These are phyloP conservation scores for Zonitis immaculata DNA, from an alignment of 2,888 invertebrate genomes.

Conservation along the genomic window DNA sequence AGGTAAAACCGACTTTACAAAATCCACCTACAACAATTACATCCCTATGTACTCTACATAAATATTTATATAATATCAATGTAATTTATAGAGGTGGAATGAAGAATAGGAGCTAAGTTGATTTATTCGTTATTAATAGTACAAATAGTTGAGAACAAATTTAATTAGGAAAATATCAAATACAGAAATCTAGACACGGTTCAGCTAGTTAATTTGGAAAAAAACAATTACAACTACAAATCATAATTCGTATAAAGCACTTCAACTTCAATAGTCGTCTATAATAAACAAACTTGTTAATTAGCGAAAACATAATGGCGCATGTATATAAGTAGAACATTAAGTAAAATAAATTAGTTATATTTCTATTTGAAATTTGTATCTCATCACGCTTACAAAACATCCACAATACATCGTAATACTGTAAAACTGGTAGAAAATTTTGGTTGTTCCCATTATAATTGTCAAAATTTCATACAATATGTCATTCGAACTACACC, in stretches of 20 bases:
- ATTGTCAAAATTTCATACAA: background rate
- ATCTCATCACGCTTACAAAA: no score
- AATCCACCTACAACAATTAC: background rate
- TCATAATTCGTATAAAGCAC: background rate
- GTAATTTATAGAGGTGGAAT: no score
- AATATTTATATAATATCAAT: no score
- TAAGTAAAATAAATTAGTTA: conserved; percentile 4
- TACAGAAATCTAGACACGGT: background rate
- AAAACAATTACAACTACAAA: background rate
- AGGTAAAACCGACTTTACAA: background rate
- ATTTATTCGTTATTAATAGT: background rate
- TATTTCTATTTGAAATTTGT: no score
- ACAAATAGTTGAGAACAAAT: background rate
- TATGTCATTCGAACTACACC: background rate
- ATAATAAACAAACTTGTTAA: background rate
- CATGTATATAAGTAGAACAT: background rate
- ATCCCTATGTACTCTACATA: no score
- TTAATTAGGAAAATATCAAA: background rate
- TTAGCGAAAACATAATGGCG: background rate
- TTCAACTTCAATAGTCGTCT: background rate
- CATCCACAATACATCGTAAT: no score
- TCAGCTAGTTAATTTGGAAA: background rate
- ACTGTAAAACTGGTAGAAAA: no score
- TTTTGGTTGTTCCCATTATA: background rate
- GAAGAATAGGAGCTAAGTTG: no score